Evolutionary conservation across 1,140 invertebrate genomes (phyloP).

Genomic region (Apis cerana): DNA sequence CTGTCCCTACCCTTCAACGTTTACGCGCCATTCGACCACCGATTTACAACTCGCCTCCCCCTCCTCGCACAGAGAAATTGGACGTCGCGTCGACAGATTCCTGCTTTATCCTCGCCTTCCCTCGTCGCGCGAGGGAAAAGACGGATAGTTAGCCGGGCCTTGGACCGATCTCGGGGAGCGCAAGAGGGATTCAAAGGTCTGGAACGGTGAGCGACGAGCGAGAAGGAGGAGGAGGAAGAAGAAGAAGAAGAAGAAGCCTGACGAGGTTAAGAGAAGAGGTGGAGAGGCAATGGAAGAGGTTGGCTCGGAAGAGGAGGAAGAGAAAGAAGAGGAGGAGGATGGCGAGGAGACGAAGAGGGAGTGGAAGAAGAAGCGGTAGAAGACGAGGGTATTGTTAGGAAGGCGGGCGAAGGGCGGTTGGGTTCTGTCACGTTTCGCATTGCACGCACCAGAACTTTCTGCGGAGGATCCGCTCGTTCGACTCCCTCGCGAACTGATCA

Average conservation of each 20-base stretch:
- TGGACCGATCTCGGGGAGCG: not conserved
- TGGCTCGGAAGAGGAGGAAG: not conserved
- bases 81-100: slow-evolving; percentile 61
- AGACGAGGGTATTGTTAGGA: slow-evolving; percentile 71
- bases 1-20: slow-evolving; percentile 2
- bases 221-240: slow-evolving; percentile 17
- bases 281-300: not conserved
- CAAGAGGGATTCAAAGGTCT: slow-evolving; percentile 57
- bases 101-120: slow-evolving; percentile 50
- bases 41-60: slow-evolving; percentile 52
- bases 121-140: slow-evolving; percentile 38
- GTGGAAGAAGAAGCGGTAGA: slow-evolving; percentile 54
- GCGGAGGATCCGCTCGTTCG: slow-evolving; percentile 58
- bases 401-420: slow-evolving; percentile 69
- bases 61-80: slow-evolving; percentile 32
- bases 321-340: slow-evolving; percentile 10
- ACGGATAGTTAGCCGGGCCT: not conserved
- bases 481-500: slow-evolving; percentile 70
- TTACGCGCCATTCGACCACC: slow-evolving; percentile 57
- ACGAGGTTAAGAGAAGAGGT: slow-evolving; percentile 28
- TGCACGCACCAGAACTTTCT: slow-evolving; percentile 75
- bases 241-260: slow-evolving; percentile 26
- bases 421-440: slow-evolving; percentile 78
- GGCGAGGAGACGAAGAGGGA: slow-evolving; percentile 23
- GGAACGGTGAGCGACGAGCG: slow-evolving; percentile 34